Percentiles rank a stretch among this genome's conserved stretches.
Conservation (phyloP, 92 coral and sea anemone species). For the Parazoanthus swiftii region DNA sequence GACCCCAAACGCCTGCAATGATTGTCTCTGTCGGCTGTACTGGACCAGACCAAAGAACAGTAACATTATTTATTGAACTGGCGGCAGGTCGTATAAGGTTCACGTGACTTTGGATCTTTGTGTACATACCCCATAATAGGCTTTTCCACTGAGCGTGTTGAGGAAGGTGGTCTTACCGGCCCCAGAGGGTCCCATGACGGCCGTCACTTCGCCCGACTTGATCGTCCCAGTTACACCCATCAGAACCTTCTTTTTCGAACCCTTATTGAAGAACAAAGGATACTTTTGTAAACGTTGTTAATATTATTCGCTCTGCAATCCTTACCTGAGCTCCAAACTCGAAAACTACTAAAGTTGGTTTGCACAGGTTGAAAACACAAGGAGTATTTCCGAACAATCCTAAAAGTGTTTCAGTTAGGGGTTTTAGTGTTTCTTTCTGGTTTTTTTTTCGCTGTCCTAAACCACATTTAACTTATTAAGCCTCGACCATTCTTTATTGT, state of each 20-base stretch:
- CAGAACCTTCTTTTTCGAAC: background rate
- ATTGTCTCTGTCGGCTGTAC: too few relatives aligned
- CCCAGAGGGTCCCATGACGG: constrained; percentile 65
- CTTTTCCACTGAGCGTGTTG: constrained; percentile 70
- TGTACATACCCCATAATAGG: constrained; percentile 62
- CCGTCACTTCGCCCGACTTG: constrained; percentile 18
- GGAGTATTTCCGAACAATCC: background rate
- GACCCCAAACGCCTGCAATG: too few relatives aligned
- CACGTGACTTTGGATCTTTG: background rate
- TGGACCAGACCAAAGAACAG: too few relatives aligned
- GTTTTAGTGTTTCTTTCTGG: too few relatives aligned
- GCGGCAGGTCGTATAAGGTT: background rate
- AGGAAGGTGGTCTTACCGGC: constrained; percentile 72
- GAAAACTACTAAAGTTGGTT: background rate
- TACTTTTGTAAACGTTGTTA: background rate
- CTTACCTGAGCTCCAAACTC: background rate
- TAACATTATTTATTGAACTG: too few relatives aligned
- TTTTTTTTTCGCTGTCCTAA: background rate
- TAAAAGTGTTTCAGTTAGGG: too few relatives aligned
- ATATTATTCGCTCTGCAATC: too few relatives aligned
- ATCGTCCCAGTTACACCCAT: background rate
- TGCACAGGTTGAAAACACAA: too few relatives aligned
- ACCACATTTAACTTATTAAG: background rate
- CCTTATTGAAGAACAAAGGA: background rate
- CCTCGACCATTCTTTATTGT: background rate